Evolutionary conservation across 1,140 invertebrate genomes (phyloP).

Genomic region (Schlechtendalia chinensis): DNA sequence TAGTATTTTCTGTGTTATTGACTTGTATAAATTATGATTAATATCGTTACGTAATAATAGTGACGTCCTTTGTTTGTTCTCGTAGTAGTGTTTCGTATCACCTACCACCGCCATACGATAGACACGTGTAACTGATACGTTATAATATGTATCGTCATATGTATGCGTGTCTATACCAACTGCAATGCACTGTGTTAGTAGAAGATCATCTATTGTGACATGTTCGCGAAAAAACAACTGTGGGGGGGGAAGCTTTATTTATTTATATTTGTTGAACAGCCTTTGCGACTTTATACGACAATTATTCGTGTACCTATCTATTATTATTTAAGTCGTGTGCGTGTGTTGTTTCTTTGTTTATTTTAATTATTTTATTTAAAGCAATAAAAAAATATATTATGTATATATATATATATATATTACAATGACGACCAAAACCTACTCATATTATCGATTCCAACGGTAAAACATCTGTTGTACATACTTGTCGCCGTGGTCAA

Average conservation of each 20-base stretch:
- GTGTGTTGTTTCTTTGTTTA: background rate
- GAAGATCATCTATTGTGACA: background rate
- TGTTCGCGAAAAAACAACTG: too few relatives aligned
- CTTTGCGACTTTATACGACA: background rate
- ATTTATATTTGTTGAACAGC: conserved; percentile 28
- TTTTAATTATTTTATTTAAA: conserved; percentile 31
- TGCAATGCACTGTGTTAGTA: background rate
- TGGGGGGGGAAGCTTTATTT: conserved; percentile 26
- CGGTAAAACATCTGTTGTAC: too few relatives aligned
- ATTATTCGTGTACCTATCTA: conserved; percentile 1
- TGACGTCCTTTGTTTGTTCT: conserved; percentile 34
- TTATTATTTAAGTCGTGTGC: background rate
- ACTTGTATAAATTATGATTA: conserved; percentile 40
- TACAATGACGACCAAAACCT: background rate
- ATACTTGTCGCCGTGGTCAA: too few relatives aligned
- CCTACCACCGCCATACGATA: conserved; percentile 13
- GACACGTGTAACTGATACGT: background rate
- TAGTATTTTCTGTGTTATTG: conserved; percentile 48
- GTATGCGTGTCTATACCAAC: conserved; percentile 4
- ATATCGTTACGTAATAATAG: conserved; percentile 33
- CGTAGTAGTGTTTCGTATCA: conserved; percentile 43
- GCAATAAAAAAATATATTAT: too few relatives aligned
- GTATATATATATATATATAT: too few relatives aligned
- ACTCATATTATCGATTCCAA: background rate
- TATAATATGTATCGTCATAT: background rate